Conservation (phyloP, 2,113 vertebrate genomes). For the Psephotus haematonotus region DNA sequence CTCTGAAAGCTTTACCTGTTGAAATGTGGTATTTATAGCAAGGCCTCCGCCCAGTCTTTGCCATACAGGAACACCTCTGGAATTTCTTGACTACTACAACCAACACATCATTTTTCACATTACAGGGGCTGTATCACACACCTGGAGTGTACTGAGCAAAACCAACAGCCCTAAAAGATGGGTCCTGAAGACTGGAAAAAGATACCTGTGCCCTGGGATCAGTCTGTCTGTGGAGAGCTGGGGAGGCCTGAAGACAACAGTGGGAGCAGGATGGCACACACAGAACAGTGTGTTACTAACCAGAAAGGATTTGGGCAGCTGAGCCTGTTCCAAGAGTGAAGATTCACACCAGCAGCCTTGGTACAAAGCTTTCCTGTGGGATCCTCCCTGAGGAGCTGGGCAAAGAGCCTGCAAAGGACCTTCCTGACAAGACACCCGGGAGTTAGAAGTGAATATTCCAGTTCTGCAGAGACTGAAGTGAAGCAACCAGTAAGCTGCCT, state of each 20-base stretch:
- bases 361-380: neutral
- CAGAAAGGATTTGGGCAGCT: rapidly evolving
- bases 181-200: neutral
- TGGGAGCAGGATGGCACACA: neutral
- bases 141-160: neutral
- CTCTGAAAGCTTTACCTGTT: neutral
- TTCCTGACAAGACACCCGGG: neutral
- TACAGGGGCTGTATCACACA: neutral
- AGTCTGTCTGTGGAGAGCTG: neutral
- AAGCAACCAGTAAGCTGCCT: neutral
- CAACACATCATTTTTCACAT: neutral
- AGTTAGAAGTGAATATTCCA: neutral
- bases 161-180: neutral
- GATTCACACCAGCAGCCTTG: neutral
- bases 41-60: neutral
- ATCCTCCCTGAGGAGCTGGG: neutral
- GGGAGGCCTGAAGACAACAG: neutral
- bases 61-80: neutral
- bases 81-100: neutral
- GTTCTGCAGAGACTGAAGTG: neutral
- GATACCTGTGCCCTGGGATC: neutral
- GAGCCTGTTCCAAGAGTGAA: neutral
- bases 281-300: neutral
- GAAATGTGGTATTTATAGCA: neutral
- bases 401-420: neutral